Evolutionary conservation across 2,888 invertebrate species (phyloP).

Genomic region (Drosophila mimetica): DNA sequence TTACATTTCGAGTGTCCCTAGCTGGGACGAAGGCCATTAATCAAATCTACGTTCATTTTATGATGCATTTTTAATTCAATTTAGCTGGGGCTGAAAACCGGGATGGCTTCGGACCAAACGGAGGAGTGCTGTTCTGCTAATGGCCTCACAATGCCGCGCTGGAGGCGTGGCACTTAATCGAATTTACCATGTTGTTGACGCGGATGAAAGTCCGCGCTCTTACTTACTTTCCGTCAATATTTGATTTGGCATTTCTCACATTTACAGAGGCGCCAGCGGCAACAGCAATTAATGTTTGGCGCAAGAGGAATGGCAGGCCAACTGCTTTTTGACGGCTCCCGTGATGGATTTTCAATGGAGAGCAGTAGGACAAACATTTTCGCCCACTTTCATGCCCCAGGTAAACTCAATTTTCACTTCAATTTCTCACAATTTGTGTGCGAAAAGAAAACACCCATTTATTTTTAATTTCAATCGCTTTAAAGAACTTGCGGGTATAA

Average conservation of each 20-base stretch:
- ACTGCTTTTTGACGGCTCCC: slow-evolving; percentile 53
- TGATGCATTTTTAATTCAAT: slow-evolving; percentile 79
- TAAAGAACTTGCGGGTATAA: slow-evolving; percentile 9
- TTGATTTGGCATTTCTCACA: slow-evolving; percentile 75
- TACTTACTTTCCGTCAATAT: slow-evolving; percentile 75
- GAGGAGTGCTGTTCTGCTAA: slow-evolving; percentile 45
- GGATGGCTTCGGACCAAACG: background rate
- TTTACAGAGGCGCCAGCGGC: slow-evolving; percentile 47
- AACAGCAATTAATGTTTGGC: slow-evolving; percentile 65
- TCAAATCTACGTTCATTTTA: slow-evolving; percentile 73
- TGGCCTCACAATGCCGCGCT: slow-evolving; percentile 50
- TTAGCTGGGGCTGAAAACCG: slow-evolving; percentile 42
- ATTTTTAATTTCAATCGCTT: slow-evolving; percentile 52
- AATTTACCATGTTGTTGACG: slow-evolving; percentile 53
- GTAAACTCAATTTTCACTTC: slow-evolving; percentile 74
- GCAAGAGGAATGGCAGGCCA: background rate
- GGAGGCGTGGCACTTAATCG: slow-evolving; percentile 70
- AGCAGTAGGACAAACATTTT: slow-evolving; percentile 18
- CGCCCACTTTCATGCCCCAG: slow-evolving; percentile 41
- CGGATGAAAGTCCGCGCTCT: slow-evolving; percentile 28
- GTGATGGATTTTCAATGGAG: slow-evolving; percentile 63
- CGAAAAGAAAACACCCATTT: slow-evolving; percentile 47
- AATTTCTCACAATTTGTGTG: slow-evolving; percentile 61
- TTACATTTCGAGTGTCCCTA: slow-evolving; percentile 35
- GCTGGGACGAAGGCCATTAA: slow-evolving; percentile 59